Base-by-base conservation (phyloP, 2,797 vertebrate genomes). In the Falco berigora region DNA sequence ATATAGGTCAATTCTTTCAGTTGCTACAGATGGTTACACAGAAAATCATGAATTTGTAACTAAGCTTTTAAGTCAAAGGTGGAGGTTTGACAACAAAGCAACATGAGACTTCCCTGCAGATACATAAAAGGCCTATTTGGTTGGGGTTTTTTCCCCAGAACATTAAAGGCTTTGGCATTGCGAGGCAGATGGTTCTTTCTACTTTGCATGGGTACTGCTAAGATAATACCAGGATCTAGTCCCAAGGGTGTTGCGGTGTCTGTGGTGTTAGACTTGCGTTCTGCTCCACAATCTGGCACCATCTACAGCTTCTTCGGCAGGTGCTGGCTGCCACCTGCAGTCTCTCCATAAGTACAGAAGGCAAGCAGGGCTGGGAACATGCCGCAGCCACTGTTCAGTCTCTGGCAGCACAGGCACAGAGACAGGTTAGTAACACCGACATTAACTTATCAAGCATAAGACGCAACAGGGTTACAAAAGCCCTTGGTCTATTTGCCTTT, bases 111-210 rank as follows among this genome's bases (percentile, higher is more conserved):
- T 25, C 21, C 7, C 2, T 22, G 47, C 24, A 73, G 55, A 14
- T 34, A 12, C 5, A 18, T 3, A 34, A 61, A 34, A 13, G 10
- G 30, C 6, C 9, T 34, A 2, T 13, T 13, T 8, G 7, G 2
- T 24, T 42, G 10, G 10, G 1, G 6, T 28, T 49, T 9, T 3
- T 0, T 2, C 11, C 21, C 3, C 28, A 8, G 5, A 32, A 46
- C 8, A 34, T 28, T 22, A 44, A 75, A 50, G 20, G 30, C 20
- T 86, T 53, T 6, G 11, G 38, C 46, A 30, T 0, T 25, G 5
- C 32, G n/a, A 20, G 47, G 30, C 32, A 62, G 30, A 79, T 19
- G 25, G 9, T 36, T 83, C 25, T 34, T 49, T 11, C 24, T 8
- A 6, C 28, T 23, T 34, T 12, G 5, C 47, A 47, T 0, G 0